Percentiles rank a stretch among this genome's conserved stretches.
Conservation (phyloP, 2,113 vertebrate genomes). For the Craseonycteris thonglongyai region DNA sequence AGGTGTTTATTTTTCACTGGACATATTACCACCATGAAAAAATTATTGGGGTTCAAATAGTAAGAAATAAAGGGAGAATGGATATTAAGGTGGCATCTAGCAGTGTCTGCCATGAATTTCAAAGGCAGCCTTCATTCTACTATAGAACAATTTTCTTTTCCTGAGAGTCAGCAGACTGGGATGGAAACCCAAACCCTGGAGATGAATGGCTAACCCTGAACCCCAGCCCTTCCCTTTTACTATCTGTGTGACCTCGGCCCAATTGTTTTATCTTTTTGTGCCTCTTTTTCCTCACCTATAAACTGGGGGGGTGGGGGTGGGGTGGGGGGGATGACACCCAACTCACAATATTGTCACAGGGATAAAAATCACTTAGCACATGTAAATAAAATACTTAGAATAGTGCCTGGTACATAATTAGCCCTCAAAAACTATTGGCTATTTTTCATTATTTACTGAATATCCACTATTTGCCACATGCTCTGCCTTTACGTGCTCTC, state of each 20-base stretch:
- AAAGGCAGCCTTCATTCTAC: not conserved
- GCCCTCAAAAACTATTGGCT: not conserved
- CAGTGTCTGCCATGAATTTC: not conserved
- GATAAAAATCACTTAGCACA: not conserved
- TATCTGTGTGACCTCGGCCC: not conserved
- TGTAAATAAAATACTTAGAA: constrained; percentile 9
- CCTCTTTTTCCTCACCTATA: not conserved
- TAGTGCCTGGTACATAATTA: not conserved
- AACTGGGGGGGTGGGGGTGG: not conserved
- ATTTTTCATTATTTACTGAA: not conserved
- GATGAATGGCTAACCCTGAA: not conserved
- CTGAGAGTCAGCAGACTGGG: not conserved
- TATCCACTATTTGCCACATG: not conserved
- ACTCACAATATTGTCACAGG: not conserved
- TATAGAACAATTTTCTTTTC: not conserved
- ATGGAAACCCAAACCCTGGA: not conserved
- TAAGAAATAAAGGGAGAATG: not conserved
- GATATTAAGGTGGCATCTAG: not conserved
- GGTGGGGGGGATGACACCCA: not conserved
- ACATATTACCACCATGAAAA: not conserved
- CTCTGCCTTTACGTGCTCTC: not conserved
- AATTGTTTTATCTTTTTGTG: not conserved
- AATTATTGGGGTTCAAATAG: not conserved
- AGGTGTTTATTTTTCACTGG: not conserved
- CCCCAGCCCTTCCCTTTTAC: not conserved